Evolutionary conservation across 2,113 vertebrate species (phyloP).

Genomic region (Centrocercus urophasianus): DNA sequence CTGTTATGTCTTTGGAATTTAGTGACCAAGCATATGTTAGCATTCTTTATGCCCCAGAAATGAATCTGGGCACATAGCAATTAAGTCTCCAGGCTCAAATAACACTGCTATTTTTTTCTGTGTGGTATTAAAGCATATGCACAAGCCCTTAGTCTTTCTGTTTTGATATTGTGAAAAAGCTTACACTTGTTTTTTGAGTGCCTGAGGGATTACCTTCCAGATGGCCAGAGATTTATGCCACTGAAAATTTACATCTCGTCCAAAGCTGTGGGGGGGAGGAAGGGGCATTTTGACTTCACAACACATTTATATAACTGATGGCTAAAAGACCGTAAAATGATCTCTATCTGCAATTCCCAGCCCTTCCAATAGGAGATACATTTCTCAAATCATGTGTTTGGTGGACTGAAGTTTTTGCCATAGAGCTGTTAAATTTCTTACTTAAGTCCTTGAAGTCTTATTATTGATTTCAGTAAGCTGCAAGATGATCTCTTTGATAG

Average conservation of each 20-base stretch:
- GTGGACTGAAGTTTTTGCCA: not conserved
- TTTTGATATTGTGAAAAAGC: slow-evolving; percentile 4
- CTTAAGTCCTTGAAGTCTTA: not conserved
- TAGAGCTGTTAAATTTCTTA: not conserved
- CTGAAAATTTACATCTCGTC: slow-evolving; percentile 13
- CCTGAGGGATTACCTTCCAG: slow-evolving; percentile 38
- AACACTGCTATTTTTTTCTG: not conserved
- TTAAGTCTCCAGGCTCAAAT: not conserved
- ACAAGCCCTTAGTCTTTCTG: slow-evolving; percentile 30
- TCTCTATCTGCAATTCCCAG: not conserved
- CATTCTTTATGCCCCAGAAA: slow-evolving; percentile 9
- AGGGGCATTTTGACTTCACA: not conserved
- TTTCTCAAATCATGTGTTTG: not conserved
- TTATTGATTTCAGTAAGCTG: not conserved
- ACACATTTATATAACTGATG: not conserved
- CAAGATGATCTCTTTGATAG: not conserved
- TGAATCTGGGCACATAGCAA: not conserved
- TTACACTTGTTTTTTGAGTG: slow-evolving; percentile 19
- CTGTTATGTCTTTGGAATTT: not conserved
- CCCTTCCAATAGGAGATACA: not conserved
- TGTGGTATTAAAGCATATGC: not conserved
- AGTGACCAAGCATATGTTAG: not conserved
- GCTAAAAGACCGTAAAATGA: not conserved
- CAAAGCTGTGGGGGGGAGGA: not conserved
- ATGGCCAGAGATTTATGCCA: slow-evolving; percentile 35